Base-by-base conservation (phyloP, 1,140 invertebrate genomes). In the Mylabris phalerata region DNA sequence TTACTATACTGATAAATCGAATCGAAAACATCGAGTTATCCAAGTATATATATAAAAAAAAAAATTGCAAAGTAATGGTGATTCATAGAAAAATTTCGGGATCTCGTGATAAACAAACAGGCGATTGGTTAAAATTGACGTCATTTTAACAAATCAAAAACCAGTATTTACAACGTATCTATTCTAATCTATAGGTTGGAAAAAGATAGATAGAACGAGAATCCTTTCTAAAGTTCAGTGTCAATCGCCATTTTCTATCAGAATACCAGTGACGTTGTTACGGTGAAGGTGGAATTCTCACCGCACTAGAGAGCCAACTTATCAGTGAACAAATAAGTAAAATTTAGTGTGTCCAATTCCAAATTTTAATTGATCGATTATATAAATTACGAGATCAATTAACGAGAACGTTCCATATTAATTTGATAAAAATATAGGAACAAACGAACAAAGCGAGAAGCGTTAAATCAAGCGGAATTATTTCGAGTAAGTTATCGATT, bases 51-150 rank as follows among this genome's bases (percentile, higher is more conserved):
- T n/a, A n/a, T n/a, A 13, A 19, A 19, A 19, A 19, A 19, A 19
- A 19, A 55, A 55, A 55, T 10, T 40, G 54, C 54, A 26, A 13
- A 25, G 54, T 56, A 56, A 56, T 40, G 54, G 43, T 56, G 54
- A 56, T 7, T 56, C 54, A 56, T 27, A 3, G 47, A 45, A 42
- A 48, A 32, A 32, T 32, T 32, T 32, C 32, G 7, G 7, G 32
- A 47, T 57, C 52, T 47, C 52, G 52, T 55, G 52, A 57, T 24
- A 49, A 19, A 24, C 9, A 27, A 26, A 11, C 13, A 40, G 44
- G 4, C 48, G 5, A 57, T 57, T 49, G 55, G 47, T 13, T 32
- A 2, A 2, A 2, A 9, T 9, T 50, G 48, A 57, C 48, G 47
- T 49, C 46, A 44, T 6, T 38, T 10, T 13, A 50, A n/a, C 55